A percentile compares a stretch with the other conserved stretches of the same genome.
phyloP scores from a whole-genome alignment of 2,797 vertebrate species.

The Acestrorhynchus altus region DNA sequence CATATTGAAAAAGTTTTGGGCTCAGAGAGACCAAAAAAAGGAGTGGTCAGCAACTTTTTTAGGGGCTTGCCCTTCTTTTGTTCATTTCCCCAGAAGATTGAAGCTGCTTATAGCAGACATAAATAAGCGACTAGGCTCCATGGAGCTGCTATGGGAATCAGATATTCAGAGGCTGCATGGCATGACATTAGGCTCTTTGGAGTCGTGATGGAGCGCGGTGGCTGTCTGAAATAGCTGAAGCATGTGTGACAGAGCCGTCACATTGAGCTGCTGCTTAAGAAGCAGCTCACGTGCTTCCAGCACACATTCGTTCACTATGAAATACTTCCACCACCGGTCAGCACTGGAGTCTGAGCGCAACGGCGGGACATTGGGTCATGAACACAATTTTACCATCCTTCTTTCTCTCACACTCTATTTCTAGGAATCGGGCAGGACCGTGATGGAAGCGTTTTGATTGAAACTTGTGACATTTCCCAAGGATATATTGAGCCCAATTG shows the following conservation, averaged over 20 bases:
- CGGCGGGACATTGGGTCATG: conserved; percentile 18
- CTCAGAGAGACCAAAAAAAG: conserved; percentile 18
- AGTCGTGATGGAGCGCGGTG: conserved; percentile 67
- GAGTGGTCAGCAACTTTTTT: conserved; percentile 49
- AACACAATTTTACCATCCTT: conserved; percentile 18
- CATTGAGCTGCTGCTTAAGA: conserved; percentile 43
- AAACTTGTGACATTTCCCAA: conserved; percentile 49
- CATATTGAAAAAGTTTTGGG: conserved; percentile 47
- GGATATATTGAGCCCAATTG: conserved; percentile 34
- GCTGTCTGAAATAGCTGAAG: conserved; percentile 62
- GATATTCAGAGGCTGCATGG: conserved; percentile 62
- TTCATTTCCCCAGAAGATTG: conserved; percentile 38
- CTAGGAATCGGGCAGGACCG: conserved; percentile 3
- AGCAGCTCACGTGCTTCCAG: conserved; percentile 38
- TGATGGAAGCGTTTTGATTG: conserved; percentile 34
- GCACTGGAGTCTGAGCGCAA: conserved; percentile 17
- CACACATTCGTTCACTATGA: conserved; percentile 37
- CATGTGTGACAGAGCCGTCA: conserved; percentile 65
- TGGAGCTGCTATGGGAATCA: conserved; percentile 57
- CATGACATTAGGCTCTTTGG: conserved; percentile 66
- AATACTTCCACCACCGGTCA: conserved; percentile 7
- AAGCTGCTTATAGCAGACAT: conserved; percentile 42
- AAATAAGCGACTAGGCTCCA: conserved; percentile 46
- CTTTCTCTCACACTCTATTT: neutral
- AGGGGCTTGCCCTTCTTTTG: conserved; percentile 35